phyloP scores from a whole-genome alignment of 2,113 vertebrate genomes.

The Dolichotis patagonum region DNA sequence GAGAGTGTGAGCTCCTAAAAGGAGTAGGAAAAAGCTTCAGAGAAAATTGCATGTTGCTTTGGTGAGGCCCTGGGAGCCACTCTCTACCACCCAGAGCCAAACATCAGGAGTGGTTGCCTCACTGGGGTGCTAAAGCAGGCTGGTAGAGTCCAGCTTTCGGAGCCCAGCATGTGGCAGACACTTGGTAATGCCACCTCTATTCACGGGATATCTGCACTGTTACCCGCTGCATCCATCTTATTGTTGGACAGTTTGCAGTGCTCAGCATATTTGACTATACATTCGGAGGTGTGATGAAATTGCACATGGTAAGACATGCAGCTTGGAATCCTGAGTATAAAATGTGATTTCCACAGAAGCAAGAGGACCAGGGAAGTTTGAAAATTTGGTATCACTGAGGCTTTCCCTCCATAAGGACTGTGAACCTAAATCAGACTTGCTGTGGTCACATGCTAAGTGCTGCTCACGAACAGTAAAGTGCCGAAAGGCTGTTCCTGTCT shows the following conservation, averaged over 20 bases:
- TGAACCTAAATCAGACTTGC: not conserved
- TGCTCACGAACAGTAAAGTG: not conserved
- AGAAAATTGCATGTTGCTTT: not conserved
- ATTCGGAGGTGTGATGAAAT: not conserved
- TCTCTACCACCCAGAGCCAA: not conserved
- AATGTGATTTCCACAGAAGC: not conserved
- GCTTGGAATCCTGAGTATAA: constrained; percentile 30
- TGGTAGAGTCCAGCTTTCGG: not conserved
- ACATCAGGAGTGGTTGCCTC: not conserved
- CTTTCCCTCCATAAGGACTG: not conserved
- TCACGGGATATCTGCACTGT: not conserved
- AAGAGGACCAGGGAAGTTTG: not conserved
- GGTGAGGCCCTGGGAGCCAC: not conserved
- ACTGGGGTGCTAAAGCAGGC: too few species aligned
- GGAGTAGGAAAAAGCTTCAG: not conserved
- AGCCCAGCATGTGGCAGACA: not conserved
- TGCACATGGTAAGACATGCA: not conserved
- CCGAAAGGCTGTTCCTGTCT: not conserved
- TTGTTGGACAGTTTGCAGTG: not conserved
- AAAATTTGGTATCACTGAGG: not conserved
- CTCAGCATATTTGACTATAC: not conserved
- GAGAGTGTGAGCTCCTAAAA: not conserved
- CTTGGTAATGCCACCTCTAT: not conserved
- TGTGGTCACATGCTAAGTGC: not conserved
- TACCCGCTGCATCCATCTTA: not conserved